Evolutionary conservation across 2,113 vertebrate species (phyloP), one percentile per base, ranked within the genome.

Genomic region (Carassius carassius): DNA sequence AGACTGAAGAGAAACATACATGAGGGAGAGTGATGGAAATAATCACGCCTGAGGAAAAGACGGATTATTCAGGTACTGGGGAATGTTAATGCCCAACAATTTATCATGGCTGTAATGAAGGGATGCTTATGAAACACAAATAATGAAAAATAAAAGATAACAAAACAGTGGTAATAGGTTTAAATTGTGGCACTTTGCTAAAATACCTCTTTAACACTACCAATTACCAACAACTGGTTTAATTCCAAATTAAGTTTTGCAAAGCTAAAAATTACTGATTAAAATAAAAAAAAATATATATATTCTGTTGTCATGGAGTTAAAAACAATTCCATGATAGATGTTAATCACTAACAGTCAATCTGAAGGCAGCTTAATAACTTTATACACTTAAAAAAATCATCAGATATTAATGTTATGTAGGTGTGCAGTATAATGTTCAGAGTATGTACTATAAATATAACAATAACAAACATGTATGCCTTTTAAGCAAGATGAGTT

Each of bases 101-200:
- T 98, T 97, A 99, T 99, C 97, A 96, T 94, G 93, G 85, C 96
- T 93, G 93, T 90, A 95, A 97, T 95, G 94, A 98, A 97, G 96
- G 95, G 90, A 96, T 97, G 97, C 94, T 93, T 92, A 94, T 96
- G 94, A 94, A 94, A 96, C 95, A 89, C 88, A 92, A 88, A 78
- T 78, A 81, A 67, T 78, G 10, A 80, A 74, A 84, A 51, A 81
- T 37, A 82, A 81, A 84, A 51, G 56, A n/a, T 9, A 74, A 85
- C 14, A 87, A 88, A 82, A 83, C 88, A 89, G 10, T n/a, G 56
- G 70, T 25, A 35, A 74, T n/a, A 32, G 25, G 81, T 81, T 62
- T 86, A 88, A 91, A 90, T 29, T 87, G 79, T 89, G 58, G 25
- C 1, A 90, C 80, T 96, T 96, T 96, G 95, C 96, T 97, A 95